Base-by-base conservation (phyloP, 2,888 invertebrate species). In the Allygus modestus region DNA sequence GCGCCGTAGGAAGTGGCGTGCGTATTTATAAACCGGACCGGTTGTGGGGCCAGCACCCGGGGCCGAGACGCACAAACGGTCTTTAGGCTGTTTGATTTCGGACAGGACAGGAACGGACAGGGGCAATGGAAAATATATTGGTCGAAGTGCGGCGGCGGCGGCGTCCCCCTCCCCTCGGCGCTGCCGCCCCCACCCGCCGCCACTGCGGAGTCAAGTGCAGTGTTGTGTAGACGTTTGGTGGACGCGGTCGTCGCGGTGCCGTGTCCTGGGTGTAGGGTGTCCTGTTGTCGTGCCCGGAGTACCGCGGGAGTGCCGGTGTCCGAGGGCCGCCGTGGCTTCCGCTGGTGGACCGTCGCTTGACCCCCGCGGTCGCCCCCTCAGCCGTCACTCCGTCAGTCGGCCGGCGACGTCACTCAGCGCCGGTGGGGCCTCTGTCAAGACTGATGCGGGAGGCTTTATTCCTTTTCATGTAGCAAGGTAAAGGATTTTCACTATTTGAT, bases 391-490 rank as follows among this genome's bases (percentile, higher is more conserved):
- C 91, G 91, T 91, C 91, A 91, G 91, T 91, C 91, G 92, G 91
- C 91, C 91, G 92, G 91, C 91, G 91, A 91, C 91, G 91, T 91
- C 91, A 91, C 91, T 90, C 90, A 90, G 90, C 58, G 91, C 91
- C 91, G 87, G 85, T 23, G 86, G 88, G 86, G 87, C 87, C 86
- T 86, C 85, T 86, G 84, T 84, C 65, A 71, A 4, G 12, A 15
- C 86, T 86, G 85, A 87, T 87, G 87, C 87, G 87, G 86, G 86
- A 86, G 86, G 87, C 87, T 85, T 87, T 87, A 86, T 87, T 88
- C 87, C 86, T 86, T 87, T 88, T 87, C 88, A 88, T 88, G 88
- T 87, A 88, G 88, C 84, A 85, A 85, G 85, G 85, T 85, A 82
- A 85, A 41, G 20, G 71, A 61, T 75, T 82, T 81, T 46, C 69